phyloP scores from a whole-genome alignment of 2,113 vertebrate species.

The Vidua chalybeata region DNA sequence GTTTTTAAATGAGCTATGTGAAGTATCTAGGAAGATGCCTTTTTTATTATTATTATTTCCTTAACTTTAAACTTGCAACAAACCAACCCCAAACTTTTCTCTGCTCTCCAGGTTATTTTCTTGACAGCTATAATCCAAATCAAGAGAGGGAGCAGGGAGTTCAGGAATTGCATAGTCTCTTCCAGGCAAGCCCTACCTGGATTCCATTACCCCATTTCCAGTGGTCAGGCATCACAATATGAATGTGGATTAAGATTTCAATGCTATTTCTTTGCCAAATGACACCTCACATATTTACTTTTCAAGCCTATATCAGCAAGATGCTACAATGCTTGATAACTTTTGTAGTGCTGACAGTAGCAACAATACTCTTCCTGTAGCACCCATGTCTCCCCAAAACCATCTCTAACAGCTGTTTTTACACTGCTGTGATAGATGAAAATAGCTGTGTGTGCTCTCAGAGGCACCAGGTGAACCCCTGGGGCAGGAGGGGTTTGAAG shows the following conservation, averaged over 20 bases:
- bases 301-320: background rate
- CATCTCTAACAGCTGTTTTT: background rate
- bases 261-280: background rate
- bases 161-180: background rate
- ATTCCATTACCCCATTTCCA: background rate
- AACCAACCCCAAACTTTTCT: too few species aligned
- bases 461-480: too few species aligned
- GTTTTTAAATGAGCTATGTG: too few species aligned
- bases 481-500: background rate
- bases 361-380: background rate
- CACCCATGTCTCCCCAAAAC: fast-evolving
- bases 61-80: too few species aligned
- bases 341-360: background rate
- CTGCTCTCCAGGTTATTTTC: too few species aligned
- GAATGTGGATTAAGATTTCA: background rate
- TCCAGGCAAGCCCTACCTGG: background rate
- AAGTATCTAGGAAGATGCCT: too few species aligned
- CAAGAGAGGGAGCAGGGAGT: too few species aligned
- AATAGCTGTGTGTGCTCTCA: background rate
- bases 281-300: background rate
- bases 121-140: too few species aligned
- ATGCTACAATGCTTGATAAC: background rate
- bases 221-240: background rate
- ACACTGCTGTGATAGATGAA: background rate
- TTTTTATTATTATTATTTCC: too few species aligned